Base-by-base conservation (phyloP, 2,888 invertebrate species). In the Patella ulyssiponensis region DNA sequence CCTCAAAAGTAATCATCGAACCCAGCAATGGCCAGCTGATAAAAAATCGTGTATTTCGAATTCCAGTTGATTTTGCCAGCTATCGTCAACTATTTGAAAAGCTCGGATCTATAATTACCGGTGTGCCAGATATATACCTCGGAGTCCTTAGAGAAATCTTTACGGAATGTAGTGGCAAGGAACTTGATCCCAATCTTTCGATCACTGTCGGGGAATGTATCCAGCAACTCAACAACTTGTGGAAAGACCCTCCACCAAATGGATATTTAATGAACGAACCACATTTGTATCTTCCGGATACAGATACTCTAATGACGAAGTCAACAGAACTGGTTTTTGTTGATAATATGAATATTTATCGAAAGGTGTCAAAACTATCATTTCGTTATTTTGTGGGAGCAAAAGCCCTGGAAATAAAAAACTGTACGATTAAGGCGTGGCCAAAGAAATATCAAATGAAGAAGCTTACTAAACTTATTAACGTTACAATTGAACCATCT, bases 81-180 rank as follows among this genome's bases (percentile, higher is more conserved):
- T 86, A 80, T 76, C 75, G 75, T 33, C 69, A 79, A 11, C 75
- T 87, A n/a, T 87, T 88, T 58, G 70, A 80, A 17, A 23, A 7
- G 5, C 54, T 87, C 54, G 88, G 88, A 51, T 82, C 82, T 14
- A 72, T 78, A 1, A 76, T 83, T 44, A 75, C 69, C 9, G 79
- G 80, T 2, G 80, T 84, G 14, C 78, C 80, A 17, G 72, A 78
- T 27, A 83, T 83, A 52, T 87, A 86, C 76, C 82, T 82, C 11
- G 54, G n/a, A 7, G 84, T 85, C 20, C 77, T 88, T 69, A 56
- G 81, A 20, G 56, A 54, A 4, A 72, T 86, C 17, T 76, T 85
- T 20, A 20, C 73, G 2, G 71, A 77, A 14, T 69, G 75, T 71
- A 79, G 77, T 33, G 23, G 20, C 3, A 74, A 77, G 2, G 70